A percentile compares a stretch with the other conserved stretches of the same genome.
Conservation (phyloP, 2,797 vertebrate genomes). For the Scolopax bukidnonensis region DNA sequence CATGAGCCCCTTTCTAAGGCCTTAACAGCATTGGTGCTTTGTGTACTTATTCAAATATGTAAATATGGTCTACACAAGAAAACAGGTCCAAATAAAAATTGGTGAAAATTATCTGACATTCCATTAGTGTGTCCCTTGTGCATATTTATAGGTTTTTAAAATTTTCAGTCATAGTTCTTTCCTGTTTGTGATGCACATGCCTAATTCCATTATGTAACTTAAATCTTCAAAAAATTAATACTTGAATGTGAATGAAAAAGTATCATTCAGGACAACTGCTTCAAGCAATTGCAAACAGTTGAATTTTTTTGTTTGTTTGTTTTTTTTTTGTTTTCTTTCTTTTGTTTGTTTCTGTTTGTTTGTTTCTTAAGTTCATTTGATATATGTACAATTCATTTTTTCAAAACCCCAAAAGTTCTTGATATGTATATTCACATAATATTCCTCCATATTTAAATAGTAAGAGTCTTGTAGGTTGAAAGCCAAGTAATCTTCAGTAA, state of each 20-base stretch:
- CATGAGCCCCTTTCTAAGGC: conserved; percentile 86
- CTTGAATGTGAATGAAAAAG: conserved; percentile 84
- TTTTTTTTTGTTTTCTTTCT: background rate
- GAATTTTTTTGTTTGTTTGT: background rate
- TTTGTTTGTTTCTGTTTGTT: conserved; percentile 57
- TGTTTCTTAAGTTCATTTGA: conserved; percentile 77
- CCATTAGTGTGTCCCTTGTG: conserved; percentile 96
- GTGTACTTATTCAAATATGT: conserved; percentile 96
- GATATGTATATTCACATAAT: conserved; percentile 87
- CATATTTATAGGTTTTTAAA: conserved; percentile 87
- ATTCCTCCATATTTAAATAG: conserved; percentile 86
- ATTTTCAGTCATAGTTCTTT: conserved; percentile 82
- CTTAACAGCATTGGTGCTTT: conserved; percentile 96
- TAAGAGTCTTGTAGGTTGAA: conserved; percentile 83
- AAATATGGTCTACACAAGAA: conserved; percentile 99
- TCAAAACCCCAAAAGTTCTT: conserved; percentile 82
- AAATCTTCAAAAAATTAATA: conserved; percentile 90
- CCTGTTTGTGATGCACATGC: conserved; percentile 88
- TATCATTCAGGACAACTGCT: conserved; percentile 87
- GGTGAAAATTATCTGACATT: conserved; percentile 93
- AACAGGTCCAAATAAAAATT: conserved; percentile 93
- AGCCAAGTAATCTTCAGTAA: conserved; percentile 83
- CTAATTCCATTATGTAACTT: conserved; percentile 86
- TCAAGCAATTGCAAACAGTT: conserved; percentile 85
- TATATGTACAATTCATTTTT: conserved; percentile 82